Evolutionary conservation across 2,797 vertebrate species (phyloP).

Genomic region (Helicolenus hilgendorfi): DNA sequence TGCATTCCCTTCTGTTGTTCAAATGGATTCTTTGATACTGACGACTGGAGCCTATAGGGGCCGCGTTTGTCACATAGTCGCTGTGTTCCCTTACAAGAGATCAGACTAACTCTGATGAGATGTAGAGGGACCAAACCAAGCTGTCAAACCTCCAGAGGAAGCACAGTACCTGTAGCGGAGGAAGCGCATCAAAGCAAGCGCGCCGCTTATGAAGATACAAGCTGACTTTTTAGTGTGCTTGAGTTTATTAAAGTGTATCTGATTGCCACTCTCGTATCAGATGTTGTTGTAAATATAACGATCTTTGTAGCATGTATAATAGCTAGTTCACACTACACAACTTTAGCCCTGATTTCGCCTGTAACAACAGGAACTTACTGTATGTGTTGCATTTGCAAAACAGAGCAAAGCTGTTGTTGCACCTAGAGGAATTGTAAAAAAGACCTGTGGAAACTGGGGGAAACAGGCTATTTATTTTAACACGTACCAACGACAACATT

Average conservation of each 20-base stretch:
- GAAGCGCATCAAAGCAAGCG: constrained; percentile 45
- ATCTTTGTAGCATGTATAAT: neutral
- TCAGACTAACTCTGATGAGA: constrained; percentile 38
- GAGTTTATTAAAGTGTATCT: neutral
- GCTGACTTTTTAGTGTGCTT: constrained; percentile 34
- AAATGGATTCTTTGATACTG: constrained; percentile 46
- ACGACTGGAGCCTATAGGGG: constrained; percentile 34
- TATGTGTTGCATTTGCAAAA: too few relatives aligned
- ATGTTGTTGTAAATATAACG: neutral
- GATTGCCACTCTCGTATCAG: constrained; percentile 8
- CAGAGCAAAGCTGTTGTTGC: too few relatives aligned
- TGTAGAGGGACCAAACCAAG: constrained; percentile 33
- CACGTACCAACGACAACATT: neutral
- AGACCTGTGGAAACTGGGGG: neutral
- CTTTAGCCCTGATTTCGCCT: too few relatives aligned
- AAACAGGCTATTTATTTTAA: neutral
- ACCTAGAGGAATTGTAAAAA: neutral
- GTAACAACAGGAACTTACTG: too few relatives aligned
- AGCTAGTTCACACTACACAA: too few relatives aligned
- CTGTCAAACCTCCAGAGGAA: constrained; percentile 47
- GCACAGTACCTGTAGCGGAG: constrained; percentile 11
- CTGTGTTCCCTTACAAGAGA: constrained; percentile 42
- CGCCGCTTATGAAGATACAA: constrained; percentile 10
- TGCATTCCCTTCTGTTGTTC: constrained; percentile 35
- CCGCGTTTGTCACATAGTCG: constrained; percentile 43